Conservation (phyloP, 2,797 vertebrate species). For the Danio aesculapii region DNA sequence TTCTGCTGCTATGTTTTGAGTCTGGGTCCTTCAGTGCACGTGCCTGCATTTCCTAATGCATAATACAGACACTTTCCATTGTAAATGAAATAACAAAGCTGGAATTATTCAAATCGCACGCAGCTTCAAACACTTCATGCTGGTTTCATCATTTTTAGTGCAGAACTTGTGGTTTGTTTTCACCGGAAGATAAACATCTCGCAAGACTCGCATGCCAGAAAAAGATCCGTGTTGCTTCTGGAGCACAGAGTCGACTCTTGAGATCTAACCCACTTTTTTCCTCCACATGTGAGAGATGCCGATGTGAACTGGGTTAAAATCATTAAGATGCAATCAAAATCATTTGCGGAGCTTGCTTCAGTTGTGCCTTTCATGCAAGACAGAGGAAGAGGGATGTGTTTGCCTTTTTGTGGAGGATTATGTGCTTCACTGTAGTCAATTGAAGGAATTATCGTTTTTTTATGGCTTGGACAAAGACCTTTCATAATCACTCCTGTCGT, state of each 20-base stretch:
- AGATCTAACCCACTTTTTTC: constrained; percentile 63
- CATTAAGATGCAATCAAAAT: constrained; percentile 45
- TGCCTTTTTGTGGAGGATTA: constrained; percentile 4
- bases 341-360: constrained; percentile 24
- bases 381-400: not conserved
- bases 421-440: not conserved
- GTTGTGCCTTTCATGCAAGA: constrained; percentile 9
- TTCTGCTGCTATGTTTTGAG: constrained; percentile 1
- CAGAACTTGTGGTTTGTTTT: constrained; percentile 27
- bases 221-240: constrained; percentile 54
- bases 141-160: not conserved
- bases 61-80: constrained; percentile 10
- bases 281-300: constrained; percentile 36
- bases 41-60: not conserved
- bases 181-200: constrained; percentile 42
- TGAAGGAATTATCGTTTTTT: constrained; percentile 5
- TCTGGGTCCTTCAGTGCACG: not conserved
- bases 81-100: constrained; percentile 27
- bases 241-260: constrained; percentile 54
- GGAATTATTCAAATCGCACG: constrained; percentile 17
- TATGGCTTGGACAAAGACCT: constrained; percentile 1
- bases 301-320: constrained; percentile 56
- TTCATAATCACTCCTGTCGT: constrained; percentile 2
- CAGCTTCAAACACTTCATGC: constrained; percentile 6
- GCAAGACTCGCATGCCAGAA: constrained; percentile 26